Base-by-base conservation (phyloP, 2,797 vertebrate species). In the Chloroceryle amazona region DNA sequence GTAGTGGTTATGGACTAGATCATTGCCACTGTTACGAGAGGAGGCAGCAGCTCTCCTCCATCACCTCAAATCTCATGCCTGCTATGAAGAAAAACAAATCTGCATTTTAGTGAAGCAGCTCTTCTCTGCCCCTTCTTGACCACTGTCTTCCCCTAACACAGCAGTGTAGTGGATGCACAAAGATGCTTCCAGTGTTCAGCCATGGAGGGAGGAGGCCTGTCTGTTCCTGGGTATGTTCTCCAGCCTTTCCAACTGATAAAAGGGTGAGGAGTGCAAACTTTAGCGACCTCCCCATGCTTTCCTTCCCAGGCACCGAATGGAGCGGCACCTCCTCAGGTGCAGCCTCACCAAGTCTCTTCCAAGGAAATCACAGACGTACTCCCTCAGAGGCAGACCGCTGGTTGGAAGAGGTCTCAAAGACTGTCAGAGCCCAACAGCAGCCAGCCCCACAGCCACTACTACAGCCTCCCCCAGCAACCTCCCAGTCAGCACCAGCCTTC, bases 351-450 rank as follows among this genome's bases (percentile, higher is more conserved):
- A 96, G 94, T 57, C 95, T 97, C 46, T 97, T 98, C 93, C 98
- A 98, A 61, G 96, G 98, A 33, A 98, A 98, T 62, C 99, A 99
- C 97, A 99, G 97, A 91, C 99, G 99, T 60, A 99, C 99, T 3
- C 99, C 99, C 3, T 99, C 99, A 1, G 99, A 99, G 95, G 99
- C 99, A 11, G 99, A 99, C 97, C 99, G 99, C 75, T 99, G 99
- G 99, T 97, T 99, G 90, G 99, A 99, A 74, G 99, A 99, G 97
- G 99, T 99, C 51, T 98, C 99, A 80, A 99, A 99, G 97, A 99
- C 98, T 13, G 98, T 99, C 75, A 98, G 99, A 86, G 98, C 97
- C 12, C 99, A 98, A 4, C 99, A 97, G 93, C 98, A 31, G 81
- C 97, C 93, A 11, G 83, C 96, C 44, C 74, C 97, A 4, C 97